These are phyloP conservation scores for Nesidiocoris tenuis DNA, from an alignment of 2,888 invertebrate species.

Conservation along the genomic window DNA sequence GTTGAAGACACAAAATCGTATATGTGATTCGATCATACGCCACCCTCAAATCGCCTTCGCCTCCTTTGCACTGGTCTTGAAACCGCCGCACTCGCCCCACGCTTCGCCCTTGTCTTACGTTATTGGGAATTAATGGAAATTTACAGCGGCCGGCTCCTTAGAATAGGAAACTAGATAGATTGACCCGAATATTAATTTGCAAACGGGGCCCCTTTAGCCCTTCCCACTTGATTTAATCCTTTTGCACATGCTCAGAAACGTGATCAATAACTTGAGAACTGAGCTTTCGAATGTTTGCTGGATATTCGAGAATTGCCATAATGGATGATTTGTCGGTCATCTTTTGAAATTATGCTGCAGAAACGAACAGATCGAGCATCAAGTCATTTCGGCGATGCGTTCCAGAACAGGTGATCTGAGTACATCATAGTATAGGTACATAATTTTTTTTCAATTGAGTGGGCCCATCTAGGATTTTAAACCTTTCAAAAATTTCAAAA, in stretches of 20 bases:
- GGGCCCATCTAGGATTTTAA: too few relatives aligned
- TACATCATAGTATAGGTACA: too few relatives aligned
- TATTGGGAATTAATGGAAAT: conserved; percentile 44
- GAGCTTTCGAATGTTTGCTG: not conserved
- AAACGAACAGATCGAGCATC: too few relatives aligned
- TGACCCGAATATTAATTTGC: conserved; percentile 43
- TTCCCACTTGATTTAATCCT: conserved; percentile 30
- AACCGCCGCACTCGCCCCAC: conserved; percentile 17
- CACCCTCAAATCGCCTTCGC: not conserved
- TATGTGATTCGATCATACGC: not conserved
- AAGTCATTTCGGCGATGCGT: too few relatives aligned
- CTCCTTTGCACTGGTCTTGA: conserved; percentile 19
- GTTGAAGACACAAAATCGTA: too few relatives aligned
- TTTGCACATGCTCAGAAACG: conserved; percentile 38
- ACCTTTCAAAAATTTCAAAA: too few relatives aligned
- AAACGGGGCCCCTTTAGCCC: conserved; percentile 6
- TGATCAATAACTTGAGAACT: conserved; percentile 13
- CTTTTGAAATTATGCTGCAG: too few relatives aligned
- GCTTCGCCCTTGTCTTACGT: conserved; percentile 34
- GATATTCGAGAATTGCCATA: too few relatives aligned
- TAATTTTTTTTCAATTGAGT: too few relatives aligned
- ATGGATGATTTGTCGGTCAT: too few relatives aligned
- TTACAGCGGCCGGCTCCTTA: conserved; percentile 40
- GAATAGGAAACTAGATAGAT: conserved; percentile 43
- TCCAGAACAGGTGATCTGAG: too few relatives aligned